Evolutionary conservation across 2,888 invertebrate species (phyloP).

Genomic region (Chrysomela aeneicollis): DNA sequence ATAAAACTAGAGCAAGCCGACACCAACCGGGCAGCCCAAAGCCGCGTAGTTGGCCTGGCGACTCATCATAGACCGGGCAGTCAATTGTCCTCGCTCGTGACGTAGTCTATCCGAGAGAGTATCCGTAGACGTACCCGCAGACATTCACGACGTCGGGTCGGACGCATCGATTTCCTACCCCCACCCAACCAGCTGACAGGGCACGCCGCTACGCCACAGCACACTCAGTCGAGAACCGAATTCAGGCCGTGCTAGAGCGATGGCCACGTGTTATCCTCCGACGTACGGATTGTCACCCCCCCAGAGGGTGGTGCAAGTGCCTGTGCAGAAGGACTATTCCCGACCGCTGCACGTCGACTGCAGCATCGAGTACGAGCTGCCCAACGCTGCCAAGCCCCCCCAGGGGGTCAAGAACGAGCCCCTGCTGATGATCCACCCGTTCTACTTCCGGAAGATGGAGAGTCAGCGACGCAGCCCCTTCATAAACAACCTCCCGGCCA

Average conservation of each 20-base stretch:
- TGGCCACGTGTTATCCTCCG: slow-evolving; percentile 58
- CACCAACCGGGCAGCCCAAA: slow-evolving; percentile 50
- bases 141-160: slow-evolving; percentile 50
- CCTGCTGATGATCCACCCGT: slow-evolving; percentile 88
- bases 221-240: slow-evolving; percentile 46
- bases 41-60: slow-evolving; percentile 36
- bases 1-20: slow-evolving; percentile 58
- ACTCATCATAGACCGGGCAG: slow-evolving; percentile 26
- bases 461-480: slow-evolving; percentile 83
- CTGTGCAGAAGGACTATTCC: slow-evolving; percentile 79
- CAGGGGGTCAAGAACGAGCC: slow-evolving; percentile 84
- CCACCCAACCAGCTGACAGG: slow-evolving; percentile 57
- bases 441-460: slow-evolving; percentile 87
- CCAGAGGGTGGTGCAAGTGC: slow-evolving; percentile 60
- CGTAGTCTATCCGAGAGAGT: slow-evolving; percentile 56
- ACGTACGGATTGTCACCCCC: slow-evolving; percentile 57
- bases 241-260: slow-evolving; percentile 52
- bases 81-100: slow-evolving; percentile 51
- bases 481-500: slow-evolving; percentile 79
- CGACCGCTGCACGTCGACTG: slow-evolving; percentile 89
- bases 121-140: slow-evolving; percentile 56
- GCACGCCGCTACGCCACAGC: slow-evolving; percentile 32
- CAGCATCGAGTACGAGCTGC: slow-evolving; percentile 90
- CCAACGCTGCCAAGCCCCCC: slow-evolving; percentile 88
- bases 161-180: slow-evolving; percentile 63